Conservation (phyloP, 2,113 vertebrate species). For the Gopherus flavomarginatus region DNA sequence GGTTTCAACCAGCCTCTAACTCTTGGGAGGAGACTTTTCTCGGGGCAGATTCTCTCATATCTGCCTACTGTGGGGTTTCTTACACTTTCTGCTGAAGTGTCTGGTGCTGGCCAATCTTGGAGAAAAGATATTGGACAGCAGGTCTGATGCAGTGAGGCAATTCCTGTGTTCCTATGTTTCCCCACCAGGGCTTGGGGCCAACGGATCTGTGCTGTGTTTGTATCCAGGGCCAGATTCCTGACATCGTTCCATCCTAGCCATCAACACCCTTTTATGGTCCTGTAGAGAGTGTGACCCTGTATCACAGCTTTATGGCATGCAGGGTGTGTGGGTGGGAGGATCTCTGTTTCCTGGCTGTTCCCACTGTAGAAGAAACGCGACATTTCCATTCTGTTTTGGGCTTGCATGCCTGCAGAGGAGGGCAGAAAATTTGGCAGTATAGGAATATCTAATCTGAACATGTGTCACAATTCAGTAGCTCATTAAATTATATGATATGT, state of each 20-base stretch:
- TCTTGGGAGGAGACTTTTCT: neutral
- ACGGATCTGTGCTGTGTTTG: neutral
- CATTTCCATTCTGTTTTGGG: neutral
- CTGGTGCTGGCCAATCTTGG: neutral
- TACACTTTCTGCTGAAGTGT: neutral
- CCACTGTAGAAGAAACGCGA: accelerated
- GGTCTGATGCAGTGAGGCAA: neutral
- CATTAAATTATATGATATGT: neutral
- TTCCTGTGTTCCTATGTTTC: neutral
- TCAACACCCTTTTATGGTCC: neutral
- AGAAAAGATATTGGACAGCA: accelerated
- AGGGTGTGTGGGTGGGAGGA: accelerated
- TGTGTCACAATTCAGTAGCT: accelerated
- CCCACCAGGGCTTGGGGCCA: neutral
- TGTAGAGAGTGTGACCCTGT: accelerated
- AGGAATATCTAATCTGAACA: neutral
- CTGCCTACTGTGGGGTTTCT: neutral
- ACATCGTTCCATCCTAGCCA: accelerated
- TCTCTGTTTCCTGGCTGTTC: accelerated
- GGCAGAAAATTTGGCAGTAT: neutral
- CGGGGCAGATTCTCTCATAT: neutral
- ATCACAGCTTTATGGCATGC: accelerated
- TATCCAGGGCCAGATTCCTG: neutral
- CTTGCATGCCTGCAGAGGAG: neutral
- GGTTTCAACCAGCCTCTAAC: neutral